These are phyloP conservation scores for Ameiurus melas DNA, from an alignment of 2,113 vertebrate species.

Conservation along the genomic window DNA sequence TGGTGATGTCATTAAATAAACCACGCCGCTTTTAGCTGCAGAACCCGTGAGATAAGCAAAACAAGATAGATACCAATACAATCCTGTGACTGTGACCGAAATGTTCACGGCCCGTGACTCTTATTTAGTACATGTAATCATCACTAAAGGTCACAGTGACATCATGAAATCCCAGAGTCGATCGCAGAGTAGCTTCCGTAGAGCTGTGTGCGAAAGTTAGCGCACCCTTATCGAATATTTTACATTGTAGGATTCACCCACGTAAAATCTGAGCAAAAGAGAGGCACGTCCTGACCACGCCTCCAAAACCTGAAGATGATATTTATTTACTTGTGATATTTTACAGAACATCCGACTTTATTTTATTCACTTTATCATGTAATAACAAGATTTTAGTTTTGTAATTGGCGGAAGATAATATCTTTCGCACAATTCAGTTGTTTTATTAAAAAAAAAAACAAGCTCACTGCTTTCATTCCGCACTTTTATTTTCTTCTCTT, in stretches of 20 bases:
- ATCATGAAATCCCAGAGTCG: background rate
- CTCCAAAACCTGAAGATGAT: background rate
- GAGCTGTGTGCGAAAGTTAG: background rate
- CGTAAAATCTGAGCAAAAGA: too few species aligned
- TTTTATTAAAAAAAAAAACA: background rate
- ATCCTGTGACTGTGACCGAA: background rate
- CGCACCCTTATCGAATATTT: background rate
- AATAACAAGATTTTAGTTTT: background rate
- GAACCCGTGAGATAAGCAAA: background rate
- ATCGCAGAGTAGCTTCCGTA: background rate
- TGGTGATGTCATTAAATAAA: background rate
- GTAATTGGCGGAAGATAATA: background rate
- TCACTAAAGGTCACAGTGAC: background rate
- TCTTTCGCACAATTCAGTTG: too few species aligned
- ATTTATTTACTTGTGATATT: background rate
- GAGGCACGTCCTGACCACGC: background rate
- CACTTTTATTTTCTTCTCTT: background rate
- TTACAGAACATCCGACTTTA: background rate
- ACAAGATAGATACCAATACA: background rate
- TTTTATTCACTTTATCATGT: background rate
- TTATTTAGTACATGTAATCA: background rate
- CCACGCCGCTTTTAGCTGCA: background rate
- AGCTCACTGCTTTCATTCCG: background rate
- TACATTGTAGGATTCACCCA: background rate
- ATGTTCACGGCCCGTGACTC: background rate